These are phyloP conservation scores for Leptopilina myrica DNA, from an alignment of 2,888 invertebrate species.

Conservation along the genomic window DNA sequence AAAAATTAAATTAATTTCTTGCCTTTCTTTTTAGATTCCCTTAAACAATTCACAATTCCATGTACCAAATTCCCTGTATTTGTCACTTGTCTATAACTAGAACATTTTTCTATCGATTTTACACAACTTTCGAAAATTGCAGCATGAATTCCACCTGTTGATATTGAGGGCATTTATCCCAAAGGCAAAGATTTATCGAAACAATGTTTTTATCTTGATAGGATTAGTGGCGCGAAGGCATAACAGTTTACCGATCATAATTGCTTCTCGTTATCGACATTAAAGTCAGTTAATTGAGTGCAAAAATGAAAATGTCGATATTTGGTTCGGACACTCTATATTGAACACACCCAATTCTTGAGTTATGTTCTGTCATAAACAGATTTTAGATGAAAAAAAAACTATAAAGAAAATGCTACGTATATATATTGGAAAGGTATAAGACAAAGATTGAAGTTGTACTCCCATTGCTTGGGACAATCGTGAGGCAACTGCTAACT, in stretches of 20 bases:
- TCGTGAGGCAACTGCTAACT: conserved; percentile 30
- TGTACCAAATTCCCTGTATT: too few relatives aligned
- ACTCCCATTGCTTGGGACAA: conserved; percentile 13
- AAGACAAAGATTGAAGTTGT: conserved; percentile 28
- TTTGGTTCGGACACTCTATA: not conserved
- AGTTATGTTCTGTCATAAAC: conserved; percentile 51
- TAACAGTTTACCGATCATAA: not conserved
- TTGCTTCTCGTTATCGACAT: conserved; percentile 4
- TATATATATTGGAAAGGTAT: not conserved
- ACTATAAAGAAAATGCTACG: not conserved
- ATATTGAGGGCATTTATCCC: not conserved
- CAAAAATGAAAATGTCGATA: conserved; percentile 9
- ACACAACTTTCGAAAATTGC: too few relatives aligned
- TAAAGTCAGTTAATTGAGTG: conserved; percentile 13
- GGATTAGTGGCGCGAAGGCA: not conserved
- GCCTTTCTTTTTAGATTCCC: too few relatives aligned
- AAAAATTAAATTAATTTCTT: too few relatives aligned
- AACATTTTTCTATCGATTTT: too few relatives aligned
- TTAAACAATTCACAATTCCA: too few relatives aligned
- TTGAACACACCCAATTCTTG: conserved; percentile 35
- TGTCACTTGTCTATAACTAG: too few relatives aligned
- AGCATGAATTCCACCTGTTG: conserved; percentile 19
- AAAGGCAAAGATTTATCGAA: conserved; percentile 16
- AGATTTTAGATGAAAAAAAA: conserved; percentile 45
- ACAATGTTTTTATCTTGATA: conserved; percentile 12